A percentile compares a stretch with the other conserved stretches of the same genome.
Conservation (phyloP, 2,113 vertebrate species). For the Platysteira castanea region DNA sequence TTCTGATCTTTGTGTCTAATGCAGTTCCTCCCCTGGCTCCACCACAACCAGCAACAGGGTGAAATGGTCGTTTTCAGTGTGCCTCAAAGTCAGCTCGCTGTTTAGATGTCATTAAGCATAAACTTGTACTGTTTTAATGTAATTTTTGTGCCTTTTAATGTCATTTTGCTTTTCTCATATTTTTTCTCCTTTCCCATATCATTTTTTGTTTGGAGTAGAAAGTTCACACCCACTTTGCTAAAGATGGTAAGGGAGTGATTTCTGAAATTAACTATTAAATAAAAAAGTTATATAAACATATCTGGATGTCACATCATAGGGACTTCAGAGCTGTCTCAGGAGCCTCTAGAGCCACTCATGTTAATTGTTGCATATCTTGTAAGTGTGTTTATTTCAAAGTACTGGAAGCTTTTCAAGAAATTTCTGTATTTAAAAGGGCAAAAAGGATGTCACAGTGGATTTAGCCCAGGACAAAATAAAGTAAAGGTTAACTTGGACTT, state of each 20-base stretch:
- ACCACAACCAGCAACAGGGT: neutral
- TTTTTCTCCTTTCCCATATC: neutral
- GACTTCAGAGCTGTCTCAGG: conserved; percentile 5
- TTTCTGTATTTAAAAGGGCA: conserved; percentile 8
- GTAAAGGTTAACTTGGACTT: conserved; percentile 24
- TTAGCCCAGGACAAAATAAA: conserved; percentile 15
- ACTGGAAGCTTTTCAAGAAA: conserved; percentile 35
- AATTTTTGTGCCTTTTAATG: neutral
- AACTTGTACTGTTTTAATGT: neutral
- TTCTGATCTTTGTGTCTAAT: neutral
- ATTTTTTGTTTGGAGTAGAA: conserved; percentile 14
- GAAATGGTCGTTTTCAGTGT: neutral
- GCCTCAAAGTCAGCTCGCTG: neutral
- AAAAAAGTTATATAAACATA: conserved; percentile 25
- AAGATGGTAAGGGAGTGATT: neutral
- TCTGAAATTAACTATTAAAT: conserved; percentile 18
- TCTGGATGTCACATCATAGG: neutral
- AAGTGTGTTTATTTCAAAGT: conserved; percentile 41
- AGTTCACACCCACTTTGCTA: conserved; percentile 13
- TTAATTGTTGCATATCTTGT: conserved; percentile 33
- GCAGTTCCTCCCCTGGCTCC: neutral
- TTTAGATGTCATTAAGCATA: neutral
- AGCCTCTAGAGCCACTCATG: conserved; percentile 31
- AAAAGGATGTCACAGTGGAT: neutral
- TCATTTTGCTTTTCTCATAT: neutral